Conservation (phyloP, 1,140 invertebrate genomes). For the Pectinophora gossypiella region DNA sequence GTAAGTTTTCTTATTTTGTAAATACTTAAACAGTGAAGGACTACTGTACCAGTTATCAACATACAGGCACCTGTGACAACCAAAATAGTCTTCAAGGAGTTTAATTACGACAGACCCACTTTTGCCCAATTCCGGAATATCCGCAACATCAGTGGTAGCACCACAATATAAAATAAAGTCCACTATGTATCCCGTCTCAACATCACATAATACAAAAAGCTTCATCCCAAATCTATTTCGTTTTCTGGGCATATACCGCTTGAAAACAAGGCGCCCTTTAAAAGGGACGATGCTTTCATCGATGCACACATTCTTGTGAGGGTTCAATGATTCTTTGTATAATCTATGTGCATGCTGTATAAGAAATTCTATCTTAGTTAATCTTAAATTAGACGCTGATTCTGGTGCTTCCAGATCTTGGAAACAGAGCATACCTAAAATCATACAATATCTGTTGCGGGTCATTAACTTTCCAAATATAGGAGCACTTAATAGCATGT, state of each 20-base stretch:
- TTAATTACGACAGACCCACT: background rate
- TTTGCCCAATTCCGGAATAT: background rate
- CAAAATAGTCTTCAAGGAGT: background rate
- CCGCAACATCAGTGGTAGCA: conserved; percentile 5
- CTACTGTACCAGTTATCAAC: background rate
- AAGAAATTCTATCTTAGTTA: conserved; percentile 10
- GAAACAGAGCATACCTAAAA: conserved; percentile 3
- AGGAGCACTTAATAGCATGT: conserved; percentile 9
- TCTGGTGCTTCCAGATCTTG: background rate
- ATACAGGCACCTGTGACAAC: background rate
- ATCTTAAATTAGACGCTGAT: background rate
- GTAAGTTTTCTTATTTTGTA: background rate
- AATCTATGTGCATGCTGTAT: conserved; percentile 12
- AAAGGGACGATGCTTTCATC: conserved; percentile 31
- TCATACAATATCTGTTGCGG: conserved; percentile 12
- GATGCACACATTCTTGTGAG: conserved; percentile 14
- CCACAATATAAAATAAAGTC: conserved; percentile 18
- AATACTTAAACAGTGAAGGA: background rate
- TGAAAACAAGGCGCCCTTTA: conserved; percentile 25
- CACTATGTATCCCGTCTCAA: conserved; percentile 5
- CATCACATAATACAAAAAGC: conserved; percentile 26
- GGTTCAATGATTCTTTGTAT: conserved; percentile 10
- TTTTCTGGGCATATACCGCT: conserved; percentile 37
- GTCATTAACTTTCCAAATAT: conserved; percentile 12
- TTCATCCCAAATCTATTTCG: conserved; percentile 26